Conservation (phyloP, 2,113 vertebrate species). For the Megaceryle torquata region DNA sequence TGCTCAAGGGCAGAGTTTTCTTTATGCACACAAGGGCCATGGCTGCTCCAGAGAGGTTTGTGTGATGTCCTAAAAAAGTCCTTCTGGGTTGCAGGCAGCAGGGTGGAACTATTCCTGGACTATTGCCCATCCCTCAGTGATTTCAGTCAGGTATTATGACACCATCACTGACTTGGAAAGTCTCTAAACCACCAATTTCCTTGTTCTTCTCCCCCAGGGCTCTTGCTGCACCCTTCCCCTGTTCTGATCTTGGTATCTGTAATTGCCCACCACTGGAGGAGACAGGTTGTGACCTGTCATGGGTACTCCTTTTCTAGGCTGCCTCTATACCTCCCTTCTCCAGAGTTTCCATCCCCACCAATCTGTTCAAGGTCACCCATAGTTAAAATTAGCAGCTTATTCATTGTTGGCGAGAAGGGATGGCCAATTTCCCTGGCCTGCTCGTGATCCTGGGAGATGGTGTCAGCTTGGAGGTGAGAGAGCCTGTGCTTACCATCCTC, state of each 20-base stretch:
- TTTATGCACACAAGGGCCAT: fast-evolving
- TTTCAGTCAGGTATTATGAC: neutral
- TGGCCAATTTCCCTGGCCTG: neutral
- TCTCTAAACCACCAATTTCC: neutral
- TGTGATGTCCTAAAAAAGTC: neutral
- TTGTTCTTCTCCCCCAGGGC: neutral
- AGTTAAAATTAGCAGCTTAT: slow-evolving; percentile 21
- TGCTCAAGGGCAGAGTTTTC: neutral
- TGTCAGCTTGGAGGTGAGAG: neutral
- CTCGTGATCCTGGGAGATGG: neutral
- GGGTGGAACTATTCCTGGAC: neutral
- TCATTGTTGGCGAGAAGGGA: neutral
- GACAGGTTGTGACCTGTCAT: neutral
- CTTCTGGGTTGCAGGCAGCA: neutral
- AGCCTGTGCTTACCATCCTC: neutral
- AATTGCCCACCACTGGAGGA: neutral
- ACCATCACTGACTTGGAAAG: neutral
- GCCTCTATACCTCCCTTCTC: neutral
- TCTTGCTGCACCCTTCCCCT: neutral
- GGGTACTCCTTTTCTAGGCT: neutral
- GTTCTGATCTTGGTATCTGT: neutral
- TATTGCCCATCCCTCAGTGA: neutral
- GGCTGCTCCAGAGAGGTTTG: neutral
- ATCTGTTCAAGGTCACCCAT: neutral
- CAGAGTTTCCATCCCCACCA: neutral